These are phyloP conservation scores for Spodoptera picta DNA, from an alignment of 2,888 invertebrate species.

Conservation along the genomic window DNA sequence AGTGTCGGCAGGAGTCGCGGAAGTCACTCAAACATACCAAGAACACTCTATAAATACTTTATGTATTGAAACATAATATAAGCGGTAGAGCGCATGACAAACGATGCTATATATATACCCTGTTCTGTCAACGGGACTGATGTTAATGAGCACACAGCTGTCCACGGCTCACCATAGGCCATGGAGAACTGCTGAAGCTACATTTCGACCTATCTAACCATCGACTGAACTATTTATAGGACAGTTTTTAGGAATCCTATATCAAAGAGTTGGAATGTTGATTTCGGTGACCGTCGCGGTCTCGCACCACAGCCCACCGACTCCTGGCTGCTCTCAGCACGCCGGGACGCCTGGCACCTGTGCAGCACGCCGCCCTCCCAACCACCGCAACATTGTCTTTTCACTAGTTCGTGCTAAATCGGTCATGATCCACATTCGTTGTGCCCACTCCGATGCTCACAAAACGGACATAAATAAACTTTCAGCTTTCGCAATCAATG, in stretches of 20 bases:
- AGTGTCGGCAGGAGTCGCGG: slow-evolving; percentile 23
- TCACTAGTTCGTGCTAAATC: slow-evolving; percentile 50
- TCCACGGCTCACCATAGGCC: slow-evolving; percentile 12
- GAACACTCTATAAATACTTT: slow-evolving; percentile 50
- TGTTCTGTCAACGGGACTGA: slow-evolving; percentile 55
- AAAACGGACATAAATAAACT: slow-evolving; percentile 53
- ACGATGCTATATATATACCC: slow-evolving; percentile 63
- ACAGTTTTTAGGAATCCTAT: too few species aligned
- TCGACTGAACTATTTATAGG: too few species aligned
- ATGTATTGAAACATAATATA: slow-evolving; percentile 56
- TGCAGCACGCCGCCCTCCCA: slow-evolving; percentile 2
- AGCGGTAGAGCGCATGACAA: slow-evolving; percentile 51
- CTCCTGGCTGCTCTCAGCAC: background rate
- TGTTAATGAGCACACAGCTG: slow-evolving; percentile 56
- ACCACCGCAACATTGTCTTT: slow-evolving; percentile 38
- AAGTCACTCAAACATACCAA: slow-evolving; percentile 37
- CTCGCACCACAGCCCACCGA: background rate
- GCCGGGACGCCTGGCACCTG: background rate
- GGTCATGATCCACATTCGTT: slow-evolving; percentile 54
- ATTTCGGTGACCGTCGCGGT: slow-evolving; percentile 2
- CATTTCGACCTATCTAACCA: background rate
- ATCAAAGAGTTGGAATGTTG: too few species aligned
- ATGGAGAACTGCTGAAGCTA: background rate
- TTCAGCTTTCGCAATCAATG: slow-evolving; percentile 42
- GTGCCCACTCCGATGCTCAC: slow-evolving; percentile 40